A percentile compares a stretch with the other conserved stretches of the same genome.
phyloP scores from a whole-genome alignment of 2,797 vertebrate genomes.

The Perdix hodgsoniae region DNA sequence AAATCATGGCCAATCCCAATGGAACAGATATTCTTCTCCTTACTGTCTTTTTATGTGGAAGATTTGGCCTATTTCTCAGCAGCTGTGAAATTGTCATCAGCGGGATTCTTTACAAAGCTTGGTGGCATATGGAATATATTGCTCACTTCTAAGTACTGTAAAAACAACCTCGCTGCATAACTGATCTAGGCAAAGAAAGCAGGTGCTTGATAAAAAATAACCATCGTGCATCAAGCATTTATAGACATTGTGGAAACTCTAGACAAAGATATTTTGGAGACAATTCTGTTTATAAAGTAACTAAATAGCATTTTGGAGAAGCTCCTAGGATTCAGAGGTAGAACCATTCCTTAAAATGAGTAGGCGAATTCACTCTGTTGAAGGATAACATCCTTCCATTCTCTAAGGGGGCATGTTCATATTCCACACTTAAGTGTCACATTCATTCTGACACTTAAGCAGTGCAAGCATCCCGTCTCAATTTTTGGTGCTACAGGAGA shows the following conservation, averaged over 20 bases:
- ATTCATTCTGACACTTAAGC: neutral
- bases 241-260: slow-evolving; percentile 43
- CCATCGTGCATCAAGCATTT: slow-evolving; percentile 24
- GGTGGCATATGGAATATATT: slow-evolving; percentile 69
- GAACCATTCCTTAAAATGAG: neutral
- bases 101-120: slow-evolving; percentile 74
- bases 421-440: neutral
- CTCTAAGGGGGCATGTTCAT: neutral
- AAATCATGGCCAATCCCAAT: neutral
- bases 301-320: neutral
- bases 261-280: slow-evolving; percentile 10
- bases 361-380: neutral
- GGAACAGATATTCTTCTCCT: slow-evolving; percentile 29
- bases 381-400: neutral
- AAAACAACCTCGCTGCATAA: slow-evolving; percentile 63
- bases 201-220: slow-evolving; percentile 60
- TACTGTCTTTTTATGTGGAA: slow-evolving; percentile 36
- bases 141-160: slow-evolving; percentile 66
- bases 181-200: slow-evolving; percentile 71
- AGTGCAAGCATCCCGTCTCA: neutral
- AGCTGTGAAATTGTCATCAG: slow-evolving; percentile 73
- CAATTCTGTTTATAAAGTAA: neutral
- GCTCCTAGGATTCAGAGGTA: neutral
- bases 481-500: neutral
- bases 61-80: slow-evolving; percentile 49